Percentiles rank a stretch among this genome's conserved stretches.
phyloP scores from a whole-genome alignment of 2,888 invertebrate genomes.

The Diarsia dahlii region DNA sequence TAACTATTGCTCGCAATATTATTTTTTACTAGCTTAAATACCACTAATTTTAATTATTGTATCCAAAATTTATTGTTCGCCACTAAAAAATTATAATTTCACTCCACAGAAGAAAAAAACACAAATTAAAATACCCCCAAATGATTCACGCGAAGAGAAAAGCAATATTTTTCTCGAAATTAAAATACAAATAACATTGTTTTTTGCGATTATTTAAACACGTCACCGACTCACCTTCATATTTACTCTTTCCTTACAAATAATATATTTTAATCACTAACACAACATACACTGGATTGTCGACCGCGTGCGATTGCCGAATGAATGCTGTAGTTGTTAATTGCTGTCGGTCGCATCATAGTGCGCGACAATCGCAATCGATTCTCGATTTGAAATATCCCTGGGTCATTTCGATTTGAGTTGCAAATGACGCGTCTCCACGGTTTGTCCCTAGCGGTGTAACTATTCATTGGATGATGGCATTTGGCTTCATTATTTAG shows the following conservation, averaged over 20 bases:
- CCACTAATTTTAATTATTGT: background rate
- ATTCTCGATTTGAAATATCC: slow-evolving; percentile 55
- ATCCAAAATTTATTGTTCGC: too few species aligned
- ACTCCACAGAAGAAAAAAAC: background rate
- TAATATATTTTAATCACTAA: slow-evolving; percentile 50
- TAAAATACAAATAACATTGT: background rate
- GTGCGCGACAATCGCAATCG: slow-evolving; percentile 43
- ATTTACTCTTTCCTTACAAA: slow-evolving; percentile 39
- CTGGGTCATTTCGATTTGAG: slow-evolving; percentile 52
- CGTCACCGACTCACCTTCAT: slow-evolving; percentile 65
- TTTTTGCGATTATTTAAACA: slow-evolving; percentile 19
- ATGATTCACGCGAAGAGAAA: background rate
- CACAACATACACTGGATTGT: slow-evolving; percentile 61
- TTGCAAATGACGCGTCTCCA: slow-evolving; percentile 20
- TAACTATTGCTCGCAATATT: background rate
- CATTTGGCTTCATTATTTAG: background rate
- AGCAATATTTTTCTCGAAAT: background rate
- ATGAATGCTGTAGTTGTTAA: slow-evolving; percentile 61
- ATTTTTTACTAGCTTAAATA: background rate
- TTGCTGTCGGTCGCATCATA: slow-evolving; percentile 48
- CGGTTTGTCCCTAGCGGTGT: too few species aligned
- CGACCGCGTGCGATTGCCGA: slow-evolving; percentile 61
- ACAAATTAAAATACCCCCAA: slow-evolving; percentile 31
- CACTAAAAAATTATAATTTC: background rate
- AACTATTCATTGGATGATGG: background rate